These are phyloP conservation scores for Drosophila differens DNA, from an alignment of 2,888 invertebrate genomes.

Conservation along the genomic window DNA sequence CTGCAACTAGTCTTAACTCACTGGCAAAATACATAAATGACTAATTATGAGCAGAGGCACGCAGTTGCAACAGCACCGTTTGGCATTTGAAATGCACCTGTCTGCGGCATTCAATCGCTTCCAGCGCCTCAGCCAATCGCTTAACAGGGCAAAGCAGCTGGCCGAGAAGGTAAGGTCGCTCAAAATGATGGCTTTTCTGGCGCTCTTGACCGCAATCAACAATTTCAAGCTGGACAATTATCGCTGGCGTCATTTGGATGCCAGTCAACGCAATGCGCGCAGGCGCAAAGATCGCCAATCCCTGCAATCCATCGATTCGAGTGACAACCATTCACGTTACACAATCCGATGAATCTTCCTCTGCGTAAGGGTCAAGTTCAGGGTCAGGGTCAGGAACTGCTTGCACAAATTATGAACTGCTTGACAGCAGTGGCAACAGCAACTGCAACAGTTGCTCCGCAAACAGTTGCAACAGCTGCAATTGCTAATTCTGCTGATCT, in stretches of 20 bases:
- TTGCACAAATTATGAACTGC: not conserved
- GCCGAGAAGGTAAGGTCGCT: constrained; percentile 56
- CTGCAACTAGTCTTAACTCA: not conserved
- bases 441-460: not conserved
- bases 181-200: constrained; percentile 59
- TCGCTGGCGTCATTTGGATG: constrained; percentile 11
- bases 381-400: not conserved
- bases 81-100: constrained; percentile 79
- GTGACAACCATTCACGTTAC: not conserved
- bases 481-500: constrained; percentile 1
- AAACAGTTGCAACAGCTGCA: not conserved
- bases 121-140: constrained; percentile 69
- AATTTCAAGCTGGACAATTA: constrained; percentile 53
- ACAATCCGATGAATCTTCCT: not conserved
- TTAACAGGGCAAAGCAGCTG: constrained; percentile 62
- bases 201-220: constrained; percentile 65
- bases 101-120: constrained; percentile 73
- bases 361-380: not conserved
- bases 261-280: not conserved
- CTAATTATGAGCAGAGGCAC: constrained; percentile 53
- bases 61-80: constrained; percentile 64
- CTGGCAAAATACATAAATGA: not conserved
- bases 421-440: not conserved
- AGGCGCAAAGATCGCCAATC: not conserved
- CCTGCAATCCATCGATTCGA: not conserved